phyloP scores from a whole-genome alignment of 2,888 invertebrate species.

The Agrotis exclamationis region DNA sequence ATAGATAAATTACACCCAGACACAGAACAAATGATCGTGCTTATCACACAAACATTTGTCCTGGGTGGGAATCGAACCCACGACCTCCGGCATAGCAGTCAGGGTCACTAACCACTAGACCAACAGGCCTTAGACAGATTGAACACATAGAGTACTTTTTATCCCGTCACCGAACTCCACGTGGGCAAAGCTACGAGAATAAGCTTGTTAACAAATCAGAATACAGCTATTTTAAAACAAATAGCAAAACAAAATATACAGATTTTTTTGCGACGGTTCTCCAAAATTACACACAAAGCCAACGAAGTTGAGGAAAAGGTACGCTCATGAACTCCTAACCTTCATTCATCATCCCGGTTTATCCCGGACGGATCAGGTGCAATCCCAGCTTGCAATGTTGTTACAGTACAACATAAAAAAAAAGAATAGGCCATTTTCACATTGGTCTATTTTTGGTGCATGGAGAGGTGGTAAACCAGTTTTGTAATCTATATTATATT shows the following conservation, averaged over 20 bases:
- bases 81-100: too few relatives aligned
- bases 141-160: too few relatives aligned
- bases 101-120: too few relatives aligned
- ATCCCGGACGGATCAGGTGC: conserved; percentile 42
- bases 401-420: conserved; percentile 9
- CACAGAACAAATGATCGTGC: too few relatives aligned
- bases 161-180: too few relatives aligned
- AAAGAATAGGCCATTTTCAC: neutral
- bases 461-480: neutral
- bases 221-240: neutral
- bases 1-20: too few relatives aligned
- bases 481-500: neutral
- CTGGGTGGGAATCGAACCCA: too few relatives aligned
- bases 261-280: neutral
- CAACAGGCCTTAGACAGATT: too few relatives aligned
- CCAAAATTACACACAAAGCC: neutral
- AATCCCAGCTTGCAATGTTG: conserved; percentile 42
- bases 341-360: conserved; percentile 33
- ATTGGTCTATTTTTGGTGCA: neutral
- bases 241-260: neutral
- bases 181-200: too few relatives aligned
- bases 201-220: too few relatives aligned
- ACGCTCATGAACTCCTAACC: conserved; percentile 17
- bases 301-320: conserved; percentile 12
- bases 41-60: too few relatives aligned